phyloP scores from a whole-genome alignment of 2,113 vertebrate genomes.

The Balaeniceps rex region DNA sequence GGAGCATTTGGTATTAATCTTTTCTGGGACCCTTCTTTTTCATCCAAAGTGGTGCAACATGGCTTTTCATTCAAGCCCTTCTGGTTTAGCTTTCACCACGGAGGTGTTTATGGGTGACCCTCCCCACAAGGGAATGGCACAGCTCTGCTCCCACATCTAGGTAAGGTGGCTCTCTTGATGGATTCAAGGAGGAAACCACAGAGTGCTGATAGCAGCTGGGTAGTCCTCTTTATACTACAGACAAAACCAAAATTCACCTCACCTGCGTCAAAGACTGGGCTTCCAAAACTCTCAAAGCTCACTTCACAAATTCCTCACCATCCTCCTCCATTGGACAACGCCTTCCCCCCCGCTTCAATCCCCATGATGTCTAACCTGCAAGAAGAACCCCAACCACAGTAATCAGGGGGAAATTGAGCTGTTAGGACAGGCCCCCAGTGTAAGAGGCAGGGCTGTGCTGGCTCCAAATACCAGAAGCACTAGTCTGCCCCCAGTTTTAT shows the following conservation, averaged over 20 bases:
- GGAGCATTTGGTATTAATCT: background rate
- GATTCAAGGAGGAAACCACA: background rate
- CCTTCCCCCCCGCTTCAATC: background rate
- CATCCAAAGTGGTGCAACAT: background rate
- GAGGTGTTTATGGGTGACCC: background rate
- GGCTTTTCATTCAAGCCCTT: background rate
- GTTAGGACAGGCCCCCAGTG: background rate
- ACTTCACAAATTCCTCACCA: background rate
- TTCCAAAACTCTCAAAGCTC: background rate
- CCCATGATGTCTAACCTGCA: background rate
- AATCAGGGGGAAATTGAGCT: background rate
- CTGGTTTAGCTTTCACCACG: background rate
- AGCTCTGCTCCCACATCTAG: background rate
- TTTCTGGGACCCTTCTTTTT: background rate
- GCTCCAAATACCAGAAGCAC: background rate
- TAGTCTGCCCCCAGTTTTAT: background rate
- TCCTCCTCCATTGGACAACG: accelerated
- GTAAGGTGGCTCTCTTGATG: background rate
- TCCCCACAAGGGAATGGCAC: background rate
- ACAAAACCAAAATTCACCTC: background rate
- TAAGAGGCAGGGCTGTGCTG: background rate
- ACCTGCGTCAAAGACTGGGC: background rate
- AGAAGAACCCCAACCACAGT: background rate
- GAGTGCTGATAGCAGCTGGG: background rate
- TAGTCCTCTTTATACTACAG: background rate